Base-by-base conservation (phyloP, 1,140 invertebrate species). In the Ericerus pela region DNA sequence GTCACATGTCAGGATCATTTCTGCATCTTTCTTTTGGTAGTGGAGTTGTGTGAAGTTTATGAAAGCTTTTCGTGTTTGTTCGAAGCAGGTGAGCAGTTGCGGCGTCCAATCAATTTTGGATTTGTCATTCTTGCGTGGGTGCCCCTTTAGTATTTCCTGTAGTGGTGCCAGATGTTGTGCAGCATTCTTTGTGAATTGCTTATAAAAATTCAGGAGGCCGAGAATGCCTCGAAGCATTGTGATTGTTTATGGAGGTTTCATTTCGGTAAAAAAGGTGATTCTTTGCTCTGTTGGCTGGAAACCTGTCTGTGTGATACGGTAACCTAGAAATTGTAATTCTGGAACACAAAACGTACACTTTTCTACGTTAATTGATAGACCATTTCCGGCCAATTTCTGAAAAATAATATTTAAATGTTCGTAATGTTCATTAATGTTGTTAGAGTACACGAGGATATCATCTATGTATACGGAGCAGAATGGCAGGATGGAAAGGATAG, bases 51-150 rank as follows among this genome's bases (percentile, higher is more conserved):
- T 33, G n/a, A 33, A 33, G 30, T 33, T 33, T n/a, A n/a, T n/a
- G n/a, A 33, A 33, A 8, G 30, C 30, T 8, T n/a, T 33, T 61
- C 61, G 29, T 27, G 28, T 47, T 16, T 41, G 31, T 1, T 28
- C 1, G 12, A 28, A 62, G 30, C 20, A 63, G 6, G 66, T 54
- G 0, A 54, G 53, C 28, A 73, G 54, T 10, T 51, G 61, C 12
- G 60, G 12, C 60, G 73, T 74, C 58, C 65, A 69, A 16, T 63
- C 47, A 11, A 65, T 56, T 57, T 73, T 72, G 8, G 30, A 10
- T 2, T 58, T 52, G 8, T n/a, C 26, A 41, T 20, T 41, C 6
- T 22, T 51, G 14, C 8, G 24, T 33, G 31, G 14, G 3, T 43
- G 22, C 16, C 36, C 36, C 26, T 41, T 55, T 38, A 71, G 33